These are phyloP conservation scores for Benthochromis sp. DNA, from an alignment of 2,113 vertebrate species.

Conservation along the genomic window DNA sequence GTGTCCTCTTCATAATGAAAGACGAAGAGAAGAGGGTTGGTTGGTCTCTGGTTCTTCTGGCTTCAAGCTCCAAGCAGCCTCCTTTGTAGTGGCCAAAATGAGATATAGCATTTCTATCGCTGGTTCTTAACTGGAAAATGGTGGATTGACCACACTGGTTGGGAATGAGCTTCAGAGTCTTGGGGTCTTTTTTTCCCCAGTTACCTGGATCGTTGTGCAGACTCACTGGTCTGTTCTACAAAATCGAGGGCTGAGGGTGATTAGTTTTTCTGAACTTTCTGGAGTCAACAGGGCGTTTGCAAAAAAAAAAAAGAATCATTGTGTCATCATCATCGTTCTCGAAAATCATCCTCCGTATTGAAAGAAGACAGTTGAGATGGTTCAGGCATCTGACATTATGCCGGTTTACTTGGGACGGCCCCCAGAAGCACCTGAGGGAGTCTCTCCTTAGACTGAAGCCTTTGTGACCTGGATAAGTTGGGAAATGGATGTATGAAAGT, in stretches of 20 bases:
- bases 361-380: background rate
- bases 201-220: rapidly evolving
- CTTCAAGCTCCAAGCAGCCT: background rate
- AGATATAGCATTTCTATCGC: background rate
- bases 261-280: rapidly evolving
- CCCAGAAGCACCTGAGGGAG: background rate
- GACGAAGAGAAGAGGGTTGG: background rate
- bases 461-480: rapidly evolving
- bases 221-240: background rate
- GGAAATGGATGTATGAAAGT: background rate
- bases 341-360: rapidly evolving
- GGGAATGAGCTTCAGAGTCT: background rate
- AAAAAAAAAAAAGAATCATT: background rate
- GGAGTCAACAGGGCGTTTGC: rapidly evolving
- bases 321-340: background rate
- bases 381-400: background rate
- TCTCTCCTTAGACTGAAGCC: background rate
- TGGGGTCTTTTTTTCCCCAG: background rate
- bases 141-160: background rate
- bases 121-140: background rate
- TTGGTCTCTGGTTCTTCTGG: background rate
- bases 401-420: rapidly evolving
- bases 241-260: background rate
- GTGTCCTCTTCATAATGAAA: background rate
- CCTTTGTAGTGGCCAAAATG: background rate